Conservation (phyloP, 2,113 vertebrate species). For the Phaetusa simplex region DNA sequence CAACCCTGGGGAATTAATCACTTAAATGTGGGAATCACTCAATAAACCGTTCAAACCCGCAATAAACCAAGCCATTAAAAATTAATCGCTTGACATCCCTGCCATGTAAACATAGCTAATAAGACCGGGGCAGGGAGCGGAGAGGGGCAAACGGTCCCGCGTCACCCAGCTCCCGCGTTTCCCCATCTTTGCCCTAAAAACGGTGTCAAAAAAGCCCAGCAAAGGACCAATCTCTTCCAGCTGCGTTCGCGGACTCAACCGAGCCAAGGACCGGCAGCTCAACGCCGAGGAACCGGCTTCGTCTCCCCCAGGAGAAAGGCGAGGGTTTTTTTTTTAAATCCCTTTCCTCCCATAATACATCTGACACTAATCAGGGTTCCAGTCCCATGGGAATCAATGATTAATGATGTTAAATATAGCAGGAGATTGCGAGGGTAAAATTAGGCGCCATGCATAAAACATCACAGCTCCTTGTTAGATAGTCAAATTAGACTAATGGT, state of each 20-base stretch:
- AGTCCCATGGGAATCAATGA: constrained; percentile 71
- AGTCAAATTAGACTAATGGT: constrained; percentile 55
- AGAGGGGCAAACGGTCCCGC: accelerated
- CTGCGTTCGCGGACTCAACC: accelerated
- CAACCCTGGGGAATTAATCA: constrained; percentile 74
- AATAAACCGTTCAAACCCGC: constrained; percentile 71
- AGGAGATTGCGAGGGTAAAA: constrained; percentile 68
- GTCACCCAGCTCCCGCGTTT: accelerated
- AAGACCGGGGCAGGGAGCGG: neutral
- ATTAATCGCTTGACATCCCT: constrained; percentile 71
- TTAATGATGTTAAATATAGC: constrained; percentile 82
- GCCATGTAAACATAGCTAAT: constrained; percentile 65
- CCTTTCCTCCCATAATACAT: constrained; percentile 43
- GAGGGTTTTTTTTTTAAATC: neutral
- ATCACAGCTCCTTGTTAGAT: constrained; percentile 63
- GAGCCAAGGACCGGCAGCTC: neutral
- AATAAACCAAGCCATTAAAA: constrained; percentile 74
- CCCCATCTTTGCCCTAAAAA: neutral
- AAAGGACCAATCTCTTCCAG: neutral
- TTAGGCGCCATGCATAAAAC: constrained; percentile 79
- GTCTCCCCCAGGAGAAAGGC: neutral
- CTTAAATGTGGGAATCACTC: constrained; percentile 74
- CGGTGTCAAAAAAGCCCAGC: neutral
- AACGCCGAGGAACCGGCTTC: accelerated
- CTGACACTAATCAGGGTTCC: constrained; percentile 78